phyloP scores from a whole-genome alignment of 2,113 vertebrate genomes.

The Ochotona curzoniae region DNA sequence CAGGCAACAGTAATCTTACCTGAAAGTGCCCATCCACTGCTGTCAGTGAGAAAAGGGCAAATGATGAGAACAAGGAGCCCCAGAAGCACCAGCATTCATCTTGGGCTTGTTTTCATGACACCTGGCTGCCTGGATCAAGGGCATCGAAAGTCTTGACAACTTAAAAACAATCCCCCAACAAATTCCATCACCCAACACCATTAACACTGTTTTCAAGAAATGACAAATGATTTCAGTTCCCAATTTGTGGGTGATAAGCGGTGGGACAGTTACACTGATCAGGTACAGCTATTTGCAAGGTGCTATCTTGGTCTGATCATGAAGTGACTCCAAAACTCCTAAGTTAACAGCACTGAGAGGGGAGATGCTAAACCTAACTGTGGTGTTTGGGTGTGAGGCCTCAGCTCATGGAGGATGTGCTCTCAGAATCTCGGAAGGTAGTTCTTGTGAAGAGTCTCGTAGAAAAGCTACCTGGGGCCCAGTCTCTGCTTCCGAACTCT shows the following conservation, averaged over 20 bases:
- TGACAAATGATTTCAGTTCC: background rate
- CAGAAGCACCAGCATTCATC: background rate
- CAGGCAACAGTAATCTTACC: background rate
- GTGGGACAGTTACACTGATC: rapidly evolving
- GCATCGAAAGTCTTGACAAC: slow-evolving; percentile 3
- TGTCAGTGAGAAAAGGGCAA: background rate
- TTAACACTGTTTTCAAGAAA: background rate
- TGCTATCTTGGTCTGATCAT: too few species aligned
- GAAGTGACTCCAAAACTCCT: too few species aligned
- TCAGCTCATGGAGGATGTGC: too few species aligned
- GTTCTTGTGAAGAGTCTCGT: too few species aligned
- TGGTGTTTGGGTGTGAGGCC: too few species aligned
- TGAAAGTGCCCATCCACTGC: background rate
- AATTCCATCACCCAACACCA: background rate
- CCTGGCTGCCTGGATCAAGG: slow-evolving; percentile 3
- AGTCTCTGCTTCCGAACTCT: too few species aligned
- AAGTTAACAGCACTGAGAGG: too few species aligned
- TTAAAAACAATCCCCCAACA: slow-evolving; percentile 25
- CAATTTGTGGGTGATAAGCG: background rate
- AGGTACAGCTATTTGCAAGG: background rate
- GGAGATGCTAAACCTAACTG: too few species aligned
- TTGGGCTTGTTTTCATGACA: background rate
- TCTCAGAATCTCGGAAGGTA: too few species aligned
- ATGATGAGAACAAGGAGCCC: background rate
- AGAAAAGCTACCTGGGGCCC: too few species aligned